Percentiles rank a stretch among this genome's conserved stretches.
phyloP scores from a whole-genome alignment of 1,140 invertebrate genomes.

The silkworm (Bombyx mori) region DNA sequence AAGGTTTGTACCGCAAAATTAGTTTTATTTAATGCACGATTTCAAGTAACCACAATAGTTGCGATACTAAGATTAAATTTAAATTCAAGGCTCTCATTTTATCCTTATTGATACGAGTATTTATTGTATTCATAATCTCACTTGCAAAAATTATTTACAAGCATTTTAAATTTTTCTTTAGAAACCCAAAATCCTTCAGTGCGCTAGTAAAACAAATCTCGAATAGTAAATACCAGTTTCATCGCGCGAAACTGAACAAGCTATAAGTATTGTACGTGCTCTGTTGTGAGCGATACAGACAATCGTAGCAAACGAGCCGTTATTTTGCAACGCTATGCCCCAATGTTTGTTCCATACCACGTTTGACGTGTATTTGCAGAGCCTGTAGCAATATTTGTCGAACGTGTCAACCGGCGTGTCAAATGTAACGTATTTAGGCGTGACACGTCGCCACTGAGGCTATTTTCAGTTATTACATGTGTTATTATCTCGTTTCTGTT shows the following conservation, averaged over 20 bases:
- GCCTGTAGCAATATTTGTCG: slow-evolving; percentile 64
- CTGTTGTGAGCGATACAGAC: slow-evolving; percentile 28
- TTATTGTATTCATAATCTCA: too few species aligned
- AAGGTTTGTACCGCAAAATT: slow-evolving; percentile 31
- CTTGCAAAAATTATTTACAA: too few species aligned
- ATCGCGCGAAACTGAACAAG: slow-evolving; percentile 21
- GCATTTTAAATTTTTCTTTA: too few species aligned
- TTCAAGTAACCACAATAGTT: too few species aligned
- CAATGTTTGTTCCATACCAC: slow-evolving; percentile 31
- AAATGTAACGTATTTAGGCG: slow-evolving; percentile 56
- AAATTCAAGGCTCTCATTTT: too few species aligned
- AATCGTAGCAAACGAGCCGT: slow-evolving; percentile 42
- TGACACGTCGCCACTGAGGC: slow-evolving; percentile 46
- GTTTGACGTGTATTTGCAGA: slow-evolving; percentile 58
- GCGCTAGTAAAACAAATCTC: slow-evolving; percentile 2
- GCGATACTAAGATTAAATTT: too few species aligned
- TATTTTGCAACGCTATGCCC: slow-evolving; percentile 56
- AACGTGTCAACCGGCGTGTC: slow-evolving; percentile 58
- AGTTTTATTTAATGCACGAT: too few species aligned
- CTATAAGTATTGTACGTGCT: slow-evolving; percentile 43
- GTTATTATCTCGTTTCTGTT: slow-evolving; percentile 53
- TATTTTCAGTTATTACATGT: slow-evolving; percentile 58
- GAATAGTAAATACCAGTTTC: slow-evolving; percentile 16
- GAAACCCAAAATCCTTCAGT: too few species aligned
- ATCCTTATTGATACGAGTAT: too few species aligned